Base-by-base conservation (phyloP, 2,113 vertebrate species). In the Scopus umbretta region DNA sequence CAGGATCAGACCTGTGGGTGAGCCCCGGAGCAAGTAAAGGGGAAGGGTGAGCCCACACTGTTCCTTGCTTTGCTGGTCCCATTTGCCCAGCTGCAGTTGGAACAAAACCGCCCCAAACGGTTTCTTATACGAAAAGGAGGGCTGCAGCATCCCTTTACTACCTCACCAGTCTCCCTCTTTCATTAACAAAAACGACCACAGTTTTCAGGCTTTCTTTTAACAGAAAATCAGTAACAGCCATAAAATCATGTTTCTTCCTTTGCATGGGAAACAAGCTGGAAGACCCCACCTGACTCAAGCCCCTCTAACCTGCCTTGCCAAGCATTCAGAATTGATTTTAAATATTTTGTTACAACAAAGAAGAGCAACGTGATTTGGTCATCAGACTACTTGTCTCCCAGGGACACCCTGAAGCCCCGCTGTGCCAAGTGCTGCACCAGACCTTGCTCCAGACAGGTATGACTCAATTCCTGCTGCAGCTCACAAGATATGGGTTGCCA, bases 171-270 rank as follows among this genome's bases (percentile, higher is more conserved):
- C n/a, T 55, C 15, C 9, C 18, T 38, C 27, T 42, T 50, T 23
- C 5, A 25, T 34, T 70, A 88, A 76, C 1, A 56, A 75, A 83
- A 90, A 8, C 0, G 0, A 59, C 17, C 1, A 0, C 49, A 52
- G 3, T 34, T 83, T 90, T 62, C 59, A 84, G 13, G 13, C 30
- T 62, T 90, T 26, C 8, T 86, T 76, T 83, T 45, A 36, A 34
- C 1, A 0, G 16, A 62, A 27, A 67, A 63, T 47, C 4, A 2
- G n/a, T n/a, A 78, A 74, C 4, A 76, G 32, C 19, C 23, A 34
- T 9, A 71, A 88, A 84, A 80, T 11, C 10, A 20, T 3, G 2
- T 36, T 53, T 59, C 38, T 58, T 58, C 68, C 16, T 55, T 29
- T 34, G 10, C 50, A 45, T 8, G 26, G 10, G 13, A 81, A 71